Conservation (phyloP, 2,113 vertebrate genomes). For the Neolamprologus falcicula region DNA sequence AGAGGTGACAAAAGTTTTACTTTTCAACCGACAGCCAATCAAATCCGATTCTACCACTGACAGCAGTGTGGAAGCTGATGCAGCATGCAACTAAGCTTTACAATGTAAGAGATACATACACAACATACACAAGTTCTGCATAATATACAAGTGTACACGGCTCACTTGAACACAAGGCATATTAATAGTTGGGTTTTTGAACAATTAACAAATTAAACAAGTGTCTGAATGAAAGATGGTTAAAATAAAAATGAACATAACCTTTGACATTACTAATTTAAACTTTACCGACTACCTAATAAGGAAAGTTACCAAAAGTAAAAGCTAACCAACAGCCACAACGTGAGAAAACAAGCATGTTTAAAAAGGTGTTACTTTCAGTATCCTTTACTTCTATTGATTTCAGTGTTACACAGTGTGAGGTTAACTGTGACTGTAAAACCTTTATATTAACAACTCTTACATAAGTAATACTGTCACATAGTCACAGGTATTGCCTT, state of each 20-base stretch:
- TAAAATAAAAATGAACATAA: neutral
- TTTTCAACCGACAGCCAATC: neutral
- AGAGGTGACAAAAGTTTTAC: neutral
- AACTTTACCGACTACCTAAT: neutral
- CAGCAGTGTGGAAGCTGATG: neutral
- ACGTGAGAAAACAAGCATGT: neutral
- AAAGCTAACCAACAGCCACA: neutral
- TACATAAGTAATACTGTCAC: neutral
- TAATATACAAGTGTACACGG: neutral
- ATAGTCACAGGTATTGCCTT: neutral
- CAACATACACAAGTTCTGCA: neutral
- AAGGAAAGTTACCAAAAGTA: neutral
- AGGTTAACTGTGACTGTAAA: neutral
- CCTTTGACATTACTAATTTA: neutral
- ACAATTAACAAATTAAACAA: neutral
- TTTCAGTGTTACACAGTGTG: neutral
- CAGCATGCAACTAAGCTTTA: neutral
- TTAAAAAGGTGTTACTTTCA: neutral
- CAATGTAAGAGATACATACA: neutral
- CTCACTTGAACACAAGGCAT: neutral
- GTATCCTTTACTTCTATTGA: neutral
- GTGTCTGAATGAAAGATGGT: neutral
- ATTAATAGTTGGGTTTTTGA: neutral
- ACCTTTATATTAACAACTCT: neutral
- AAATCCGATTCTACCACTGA: neutral